Evolutionary conservation across 2,113 vertebrate genomes (phyloP).

Genomic region (Myxocyprinus asiaticus): DNA sequence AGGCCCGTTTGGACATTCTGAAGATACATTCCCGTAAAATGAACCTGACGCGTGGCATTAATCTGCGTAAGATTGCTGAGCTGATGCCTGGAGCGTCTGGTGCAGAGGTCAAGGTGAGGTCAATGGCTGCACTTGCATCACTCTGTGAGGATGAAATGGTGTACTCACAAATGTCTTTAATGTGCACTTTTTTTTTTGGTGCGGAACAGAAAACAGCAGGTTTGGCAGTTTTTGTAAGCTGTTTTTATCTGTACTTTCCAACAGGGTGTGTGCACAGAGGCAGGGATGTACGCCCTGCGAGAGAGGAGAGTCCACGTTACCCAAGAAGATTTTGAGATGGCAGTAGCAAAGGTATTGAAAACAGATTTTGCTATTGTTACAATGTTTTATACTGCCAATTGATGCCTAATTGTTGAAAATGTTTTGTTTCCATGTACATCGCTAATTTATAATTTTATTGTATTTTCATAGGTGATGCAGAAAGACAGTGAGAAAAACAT

Average conservation of each 20-base stretch:
- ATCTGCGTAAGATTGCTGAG: conserved; percentile 95
- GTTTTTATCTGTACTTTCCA: neutral
- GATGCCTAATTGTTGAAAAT: too few species aligned
- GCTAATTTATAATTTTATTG: too few species aligned
- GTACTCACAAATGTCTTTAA: too few species aligned
- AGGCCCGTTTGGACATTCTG: conserved; percentile 96
- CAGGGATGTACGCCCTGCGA: conserved; percentile 96
- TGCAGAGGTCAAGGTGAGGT: conserved; percentile 92
- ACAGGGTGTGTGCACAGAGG: conserved; percentile 96
- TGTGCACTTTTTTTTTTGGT: too few species aligned
- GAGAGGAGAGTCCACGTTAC: conserved; percentile 95
- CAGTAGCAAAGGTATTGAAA: conserved; percentile 90
- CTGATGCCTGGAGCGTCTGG: conserved; percentile 97
- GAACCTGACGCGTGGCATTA: conserved; percentile 97
- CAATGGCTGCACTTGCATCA: neutral
- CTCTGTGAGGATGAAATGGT: too few species aligned
- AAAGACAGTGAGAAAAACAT: conserved; percentile 99
- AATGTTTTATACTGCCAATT: neutral
- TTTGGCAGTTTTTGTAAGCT: neutral
- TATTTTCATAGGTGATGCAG: conserved; percentile 90
- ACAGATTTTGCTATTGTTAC: neutral
- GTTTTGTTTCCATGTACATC: neutral
- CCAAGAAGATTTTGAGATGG: conserved; percentile 99
- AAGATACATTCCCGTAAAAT: conserved; percentile 99
- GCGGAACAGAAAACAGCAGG: too few species aligned